Evolutionary conservation across 1,140 invertebrate genomes (phyloP), one percentile per base, ranked within the genome.

Genomic region (Cotesia chilonis): DNA sequence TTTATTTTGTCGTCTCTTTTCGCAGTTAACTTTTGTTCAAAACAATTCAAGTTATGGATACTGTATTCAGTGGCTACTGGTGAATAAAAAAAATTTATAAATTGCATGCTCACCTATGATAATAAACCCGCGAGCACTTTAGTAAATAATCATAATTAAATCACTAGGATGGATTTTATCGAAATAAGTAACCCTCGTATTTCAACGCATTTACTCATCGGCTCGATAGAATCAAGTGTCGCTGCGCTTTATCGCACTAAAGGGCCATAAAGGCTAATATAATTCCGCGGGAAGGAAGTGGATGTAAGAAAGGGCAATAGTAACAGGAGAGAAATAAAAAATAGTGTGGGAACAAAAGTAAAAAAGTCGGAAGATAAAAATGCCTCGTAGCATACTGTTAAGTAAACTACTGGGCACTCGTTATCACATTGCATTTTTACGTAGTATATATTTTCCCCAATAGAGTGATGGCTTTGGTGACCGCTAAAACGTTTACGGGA

Each of bases 401-500:
- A 47, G 69, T 71, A 65, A 20, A 65, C 35, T 69, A 65, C 35
- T 69, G 47, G 20, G 14, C n/a, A 52, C 9, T 20, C 41, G 14
- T 14, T 14, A 52, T 14, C 17, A 66, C 52, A 68, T 17, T 55
- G 47, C 47, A 17, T 55, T 68, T 37, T 37, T n/a, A 36, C 51
- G 52, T 38, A 38, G 51, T 36, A 7, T 37, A 55, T 7, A 41
- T 69, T 60, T 85, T 85, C 83, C 84, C 82, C n/a, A n/a, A 63
- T 36, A 14, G 59, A 69, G 55, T 69, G 68, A 73, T 74, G 83
- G 74, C 82, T 84, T 85, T 85, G 84, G 82, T 78, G 82, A 78
- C 71, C 80, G 83, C 83, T 80, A 83, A 82, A 81, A 79, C 84
- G 84, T 85, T 84, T 84, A 85, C 84, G 83, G 80, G 81, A 85